phyloP scores from a whole-genome alignment of 2,113 vertebrate genomes.

The Pristiophorus japonicus region DNA sequence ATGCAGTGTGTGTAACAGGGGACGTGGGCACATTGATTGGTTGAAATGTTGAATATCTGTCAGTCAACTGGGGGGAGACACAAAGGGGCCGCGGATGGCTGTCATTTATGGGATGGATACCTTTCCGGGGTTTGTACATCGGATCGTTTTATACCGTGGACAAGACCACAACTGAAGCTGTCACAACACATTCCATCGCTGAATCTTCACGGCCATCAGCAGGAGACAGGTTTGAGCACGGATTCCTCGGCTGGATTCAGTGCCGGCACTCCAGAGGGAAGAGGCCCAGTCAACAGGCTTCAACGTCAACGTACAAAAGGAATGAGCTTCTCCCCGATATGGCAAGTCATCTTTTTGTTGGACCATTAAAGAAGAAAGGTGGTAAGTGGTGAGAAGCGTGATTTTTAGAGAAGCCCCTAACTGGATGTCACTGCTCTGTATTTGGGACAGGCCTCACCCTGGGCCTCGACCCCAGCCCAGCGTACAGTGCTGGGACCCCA shows the following conservation, averaged over 20 bases:
- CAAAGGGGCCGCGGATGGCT: neutral
- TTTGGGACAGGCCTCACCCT: too few relatives aligned
- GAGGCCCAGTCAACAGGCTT: neutral
- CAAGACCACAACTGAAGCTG: neutral
- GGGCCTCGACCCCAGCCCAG: too few relatives aligned
- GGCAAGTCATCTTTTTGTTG: neutral
- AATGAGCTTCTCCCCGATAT: neutral
- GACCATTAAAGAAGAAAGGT: neutral
- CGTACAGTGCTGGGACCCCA: too few relatives aligned
- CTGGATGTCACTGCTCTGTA: too few relatives aligned
- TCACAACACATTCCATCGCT: neutral
- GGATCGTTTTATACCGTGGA: neutral
- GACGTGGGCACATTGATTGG: neutral
- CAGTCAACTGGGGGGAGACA: conserved; percentile 13
- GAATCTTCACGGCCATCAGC: neutral
- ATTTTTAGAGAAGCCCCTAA: neutral
- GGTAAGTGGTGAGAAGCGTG: neutral
- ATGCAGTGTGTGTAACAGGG: conserved; percentile 58
- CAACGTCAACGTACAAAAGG: neutral
- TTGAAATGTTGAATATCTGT: neutral
- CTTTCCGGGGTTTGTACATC: neutral
- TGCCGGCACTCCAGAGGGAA: neutral
- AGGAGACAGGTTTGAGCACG: neutral
- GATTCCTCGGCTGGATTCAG: neutral
- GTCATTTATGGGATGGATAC: neutral